Percentiles rank a stretch among this genome's conserved stretches.
phyloP scores from a whole-genome alignment of 2,797 vertebrate genomes.

The Emys orbicularis region DNA sequence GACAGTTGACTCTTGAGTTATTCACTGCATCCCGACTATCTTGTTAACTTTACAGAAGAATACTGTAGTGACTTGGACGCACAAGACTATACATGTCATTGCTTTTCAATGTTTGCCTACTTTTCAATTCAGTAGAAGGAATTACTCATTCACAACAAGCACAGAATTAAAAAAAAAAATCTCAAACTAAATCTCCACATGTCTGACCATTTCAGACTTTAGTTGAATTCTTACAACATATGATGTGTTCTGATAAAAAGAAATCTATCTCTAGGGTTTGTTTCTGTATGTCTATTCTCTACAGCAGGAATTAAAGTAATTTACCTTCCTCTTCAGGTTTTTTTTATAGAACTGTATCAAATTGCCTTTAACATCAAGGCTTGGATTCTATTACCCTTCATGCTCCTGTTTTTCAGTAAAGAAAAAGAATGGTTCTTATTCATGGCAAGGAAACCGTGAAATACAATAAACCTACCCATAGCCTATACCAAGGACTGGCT shows the following conservation, averaged over 20 bases:
- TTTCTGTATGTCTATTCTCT: neutral
- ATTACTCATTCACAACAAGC: neutral
- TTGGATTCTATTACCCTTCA: slow-evolving; percentile 30
- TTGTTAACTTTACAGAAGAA: no score
- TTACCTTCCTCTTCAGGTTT: slow-evolving; percentile 13
- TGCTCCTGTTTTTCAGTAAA: slow-evolving; percentile 2
- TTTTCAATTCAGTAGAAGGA: neutral
- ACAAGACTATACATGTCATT: fast-evolving
- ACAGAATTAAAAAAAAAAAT: neutral
- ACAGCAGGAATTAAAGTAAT: neutral
- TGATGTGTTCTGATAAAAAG: neutral
- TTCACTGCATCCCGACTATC: neutral
- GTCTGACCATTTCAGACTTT: neutral
- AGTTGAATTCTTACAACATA: neutral
- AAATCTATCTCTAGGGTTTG: fast-evolving
- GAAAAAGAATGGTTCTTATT: slow-evolving; percentile 45
- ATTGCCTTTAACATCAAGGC: neutral
- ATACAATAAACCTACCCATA: slow-evolving; percentile 4
- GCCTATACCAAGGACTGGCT: neutral
- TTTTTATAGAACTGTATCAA: neutral
- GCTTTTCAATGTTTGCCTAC: neutral
- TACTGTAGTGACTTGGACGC: fast-evolving
- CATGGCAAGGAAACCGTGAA: neutral
- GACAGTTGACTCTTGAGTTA: neutral
- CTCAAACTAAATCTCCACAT: neutral